Base-by-base conservation (phyloP, 2,888 invertebrate species). In the Cephus pygmeus region DNA sequence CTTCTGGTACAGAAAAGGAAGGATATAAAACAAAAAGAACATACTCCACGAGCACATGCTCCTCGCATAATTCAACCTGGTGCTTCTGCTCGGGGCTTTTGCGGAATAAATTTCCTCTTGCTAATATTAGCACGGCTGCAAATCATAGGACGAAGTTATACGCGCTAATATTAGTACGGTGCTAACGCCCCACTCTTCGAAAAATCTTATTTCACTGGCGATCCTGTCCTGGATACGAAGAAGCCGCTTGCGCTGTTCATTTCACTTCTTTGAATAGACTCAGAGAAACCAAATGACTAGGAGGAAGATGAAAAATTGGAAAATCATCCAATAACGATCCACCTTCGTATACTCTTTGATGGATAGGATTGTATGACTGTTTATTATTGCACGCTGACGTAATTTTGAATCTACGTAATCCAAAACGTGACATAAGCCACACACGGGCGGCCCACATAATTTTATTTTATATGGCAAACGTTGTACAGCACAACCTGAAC, bases 361-460 rank as follows among this genome's bases (percentile, higher is more conserved):
- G 56, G 23, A 56, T 56, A 23, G 9, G 23, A 15, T 56, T 9
- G 9, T 56, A 23, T 1, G 23, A 6, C 23, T 56, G 23, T 56
- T 71, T 31, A 12, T 71, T 71, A 12, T 33, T 75, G 71, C 75
- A 75, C 69, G 78, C 69, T 81, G 81, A 81, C 77, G 81, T 76
- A 79, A 81, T 81, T 81, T 79, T 77, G 73, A 35, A 68, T 31
- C 75, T 40, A 34, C 75, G 76, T 77, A 35, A 79, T 33, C 23
- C 36, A 76, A 81, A 81, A 75, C 76, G 73, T 79, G 79, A 78
- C 76, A 78, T 78, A 76, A 79, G 75, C 77, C 73, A 73, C 73
- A 73, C 33, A 77, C 9, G 12, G 12, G 15, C 31, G 68, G 56
- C 56, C 77, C 73, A 34, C 69, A 36, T 79, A 71, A 79, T 75